Conservation (phyloP, 2,797 vertebrate species). For the Darevskia nairensis region DNA sequence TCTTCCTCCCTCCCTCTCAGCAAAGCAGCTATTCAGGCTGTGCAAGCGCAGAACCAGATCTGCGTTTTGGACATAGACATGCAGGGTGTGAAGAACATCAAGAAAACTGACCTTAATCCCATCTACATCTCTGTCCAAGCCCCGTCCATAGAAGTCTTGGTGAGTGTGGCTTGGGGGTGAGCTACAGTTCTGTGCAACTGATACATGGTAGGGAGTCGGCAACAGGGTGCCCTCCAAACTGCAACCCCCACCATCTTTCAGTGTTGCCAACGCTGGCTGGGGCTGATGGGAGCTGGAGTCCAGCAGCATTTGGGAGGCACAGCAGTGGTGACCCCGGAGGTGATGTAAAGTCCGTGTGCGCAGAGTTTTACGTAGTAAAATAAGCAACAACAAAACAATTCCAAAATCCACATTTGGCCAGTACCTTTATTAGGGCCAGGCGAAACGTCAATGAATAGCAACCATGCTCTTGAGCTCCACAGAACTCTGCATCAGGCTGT, state of each 20-base stretch:
- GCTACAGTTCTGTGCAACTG: no score
- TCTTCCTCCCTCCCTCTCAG: slow-evolving; percentile 70
- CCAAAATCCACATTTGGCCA: background rate
- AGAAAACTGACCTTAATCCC: slow-evolving; percentile 89
- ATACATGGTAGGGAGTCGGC: no score
- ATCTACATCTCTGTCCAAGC: slow-evolving; percentile 95
- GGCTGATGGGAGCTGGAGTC: no score
- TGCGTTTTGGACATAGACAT: slow-evolving; percentile 96
- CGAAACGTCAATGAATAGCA: background rate
- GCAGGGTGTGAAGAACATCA: slow-evolving; percentile 95
- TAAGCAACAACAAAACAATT: background rate
- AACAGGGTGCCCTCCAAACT: no score
- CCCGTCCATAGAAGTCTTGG: slow-evolving; percentile 88
- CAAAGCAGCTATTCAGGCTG: slow-evolving; percentile 90
- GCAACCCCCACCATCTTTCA: no score
- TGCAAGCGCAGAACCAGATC: slow-evolving; percentile 95
- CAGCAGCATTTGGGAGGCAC: no score
- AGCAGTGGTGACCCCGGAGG: background rate
- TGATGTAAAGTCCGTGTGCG: no score
- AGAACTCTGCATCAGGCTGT: background rate
- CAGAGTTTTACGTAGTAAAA: background rate
- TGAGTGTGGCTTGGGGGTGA: slow-evolving; percentile 69
- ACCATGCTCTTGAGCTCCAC: background rate
- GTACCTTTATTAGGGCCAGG: background rate
- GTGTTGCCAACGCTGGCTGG: no score